Evolutionary conservation across 2,888 invertebrate species (phyloP), one percentile per base, ranked within the genome.

Genomic region (Dysmachus trigonus): DNA sequence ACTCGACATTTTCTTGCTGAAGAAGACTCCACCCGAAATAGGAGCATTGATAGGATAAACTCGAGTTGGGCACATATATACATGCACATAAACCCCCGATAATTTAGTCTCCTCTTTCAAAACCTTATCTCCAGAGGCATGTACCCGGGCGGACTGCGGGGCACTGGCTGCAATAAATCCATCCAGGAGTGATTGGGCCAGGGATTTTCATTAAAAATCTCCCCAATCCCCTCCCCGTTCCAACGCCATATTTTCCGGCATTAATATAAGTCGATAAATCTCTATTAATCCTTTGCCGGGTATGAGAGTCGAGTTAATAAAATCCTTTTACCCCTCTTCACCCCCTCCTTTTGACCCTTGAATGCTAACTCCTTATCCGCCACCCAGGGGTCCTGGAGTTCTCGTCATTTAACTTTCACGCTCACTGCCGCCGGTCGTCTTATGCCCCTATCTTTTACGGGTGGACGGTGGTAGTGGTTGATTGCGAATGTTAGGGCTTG

Each of bases 261-360:
- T 83, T 83, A 83, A 72, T 83, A 72, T 83, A 83, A 83, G 72
- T 83, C 83, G 18, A 83, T 83, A 83, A 83, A 83, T 83, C 83
- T 83, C 72, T 83, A 83, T 83, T 83, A 83, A 83, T 72, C 72
- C 83, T 72, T 72, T 83, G 30, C 33, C 35, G 72, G 72, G 83
- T 83, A 83, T 83, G 72, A 83, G 83, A 72, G 35, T 8, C 71
- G 53, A 72, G 83, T 83, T 72, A 83, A 83, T 83, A 83, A 83
- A 83, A 72, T 83, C 72, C 72, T 30, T 71, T 72, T 72, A 27
- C 71, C 15, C 82, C 22, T 47, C 71, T 35, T 10, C 15, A 41
- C 7, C 18, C 27, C 15, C 6, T 10, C 72, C 8, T 15, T 30
- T 6, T 18, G 15, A n/a, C 30, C 18, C 8, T 13, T n/a, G 15